phyloP scores from a whole-genome alignment of 1,140 invertebrate genomes.

The Acromyrmex echinatior region DNA sequence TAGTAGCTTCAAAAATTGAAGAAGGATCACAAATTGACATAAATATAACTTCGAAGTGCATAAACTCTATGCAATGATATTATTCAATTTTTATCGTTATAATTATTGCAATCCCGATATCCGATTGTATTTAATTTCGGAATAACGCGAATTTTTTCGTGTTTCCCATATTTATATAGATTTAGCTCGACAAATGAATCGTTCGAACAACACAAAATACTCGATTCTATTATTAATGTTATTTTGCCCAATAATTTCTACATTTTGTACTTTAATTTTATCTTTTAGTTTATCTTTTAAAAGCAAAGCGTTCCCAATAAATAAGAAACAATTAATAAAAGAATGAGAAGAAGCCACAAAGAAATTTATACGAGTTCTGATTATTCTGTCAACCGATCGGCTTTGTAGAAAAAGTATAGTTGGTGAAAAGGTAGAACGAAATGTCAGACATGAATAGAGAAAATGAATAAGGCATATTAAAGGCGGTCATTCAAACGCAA shows the following conservation, averaged over 20 bases:
- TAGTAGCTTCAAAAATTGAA: not conserved
- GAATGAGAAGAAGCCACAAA: not conserved
- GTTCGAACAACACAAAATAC: not conserved
- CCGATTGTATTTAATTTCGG: not conserved
- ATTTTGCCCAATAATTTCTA: too few relatives aligned
- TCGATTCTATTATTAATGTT: not conserved
- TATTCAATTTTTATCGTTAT: not conserved
- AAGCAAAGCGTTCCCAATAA: not conserved
- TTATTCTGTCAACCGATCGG: constrained; percentile 35
- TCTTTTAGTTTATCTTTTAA: not conserved
- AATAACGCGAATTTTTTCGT: not conserved
- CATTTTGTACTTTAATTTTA: not conserved
- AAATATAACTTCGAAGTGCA: not conserved
- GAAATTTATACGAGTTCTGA: constrained; percentile 3
- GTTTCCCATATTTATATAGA: not conserved
- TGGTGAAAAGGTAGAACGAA: constrained; percentile 9
- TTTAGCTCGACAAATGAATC: not conserved
- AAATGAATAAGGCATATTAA: constrained; percentile 59
- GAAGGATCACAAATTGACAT: not conserved
- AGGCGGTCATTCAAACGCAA: constrained; percentile 72
- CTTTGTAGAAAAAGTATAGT: constrained; percentile 41
- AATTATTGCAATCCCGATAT: constrained; percentile 5
- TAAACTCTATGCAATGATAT: not conserved
- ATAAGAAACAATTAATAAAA: not conserved
- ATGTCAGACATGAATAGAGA: constrained; percentile 57